Conservation (phyloP, 2,113 vertebrate species). For the Arizona elegans region DNA sequence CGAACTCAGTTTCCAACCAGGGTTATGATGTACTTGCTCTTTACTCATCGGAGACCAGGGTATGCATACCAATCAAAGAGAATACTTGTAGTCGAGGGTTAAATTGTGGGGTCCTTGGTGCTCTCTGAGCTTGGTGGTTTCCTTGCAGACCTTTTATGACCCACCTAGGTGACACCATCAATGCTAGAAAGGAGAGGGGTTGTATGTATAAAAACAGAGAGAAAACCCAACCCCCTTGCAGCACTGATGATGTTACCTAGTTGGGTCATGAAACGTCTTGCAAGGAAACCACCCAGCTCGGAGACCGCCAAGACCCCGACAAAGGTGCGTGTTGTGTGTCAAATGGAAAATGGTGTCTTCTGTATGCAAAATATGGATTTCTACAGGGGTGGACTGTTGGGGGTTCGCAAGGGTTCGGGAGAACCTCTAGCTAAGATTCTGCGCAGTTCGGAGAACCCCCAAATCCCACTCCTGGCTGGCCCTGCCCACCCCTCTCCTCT, state of each 20-base stretch:
- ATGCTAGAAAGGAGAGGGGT: background rate
- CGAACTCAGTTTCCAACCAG: background rate
- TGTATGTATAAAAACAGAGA: background rate
- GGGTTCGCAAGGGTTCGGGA: too few species aligned
- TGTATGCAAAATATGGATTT: background rate
- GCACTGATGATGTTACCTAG: background rate
- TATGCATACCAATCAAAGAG: background rate
- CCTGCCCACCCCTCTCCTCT: too few species aligned
- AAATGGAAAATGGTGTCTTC: slow-evolving; percentile 11
- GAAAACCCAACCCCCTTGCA: background rate
- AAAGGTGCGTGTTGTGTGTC: background rate
- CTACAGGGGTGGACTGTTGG: background rate
- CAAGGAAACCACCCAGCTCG: background rate
- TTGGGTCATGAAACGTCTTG: background rate
- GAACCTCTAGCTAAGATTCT: too few species aligned
- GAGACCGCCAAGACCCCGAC: background rate
- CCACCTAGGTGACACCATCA: too few species aligned
- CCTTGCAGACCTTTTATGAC: too few species aligned
- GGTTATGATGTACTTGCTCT: background rate
- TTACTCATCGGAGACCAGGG: background rate
- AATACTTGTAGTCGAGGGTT: background rate
- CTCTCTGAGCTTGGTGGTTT: too few species aligned
- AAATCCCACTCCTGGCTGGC: too few species aligned
- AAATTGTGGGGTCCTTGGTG: background rate
- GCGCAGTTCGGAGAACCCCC: too few species aligned